Evolutionary conservation across 2,888 invertebrate species (phyloP).

Genomic region (Drosophila neotestacea): DNA sequence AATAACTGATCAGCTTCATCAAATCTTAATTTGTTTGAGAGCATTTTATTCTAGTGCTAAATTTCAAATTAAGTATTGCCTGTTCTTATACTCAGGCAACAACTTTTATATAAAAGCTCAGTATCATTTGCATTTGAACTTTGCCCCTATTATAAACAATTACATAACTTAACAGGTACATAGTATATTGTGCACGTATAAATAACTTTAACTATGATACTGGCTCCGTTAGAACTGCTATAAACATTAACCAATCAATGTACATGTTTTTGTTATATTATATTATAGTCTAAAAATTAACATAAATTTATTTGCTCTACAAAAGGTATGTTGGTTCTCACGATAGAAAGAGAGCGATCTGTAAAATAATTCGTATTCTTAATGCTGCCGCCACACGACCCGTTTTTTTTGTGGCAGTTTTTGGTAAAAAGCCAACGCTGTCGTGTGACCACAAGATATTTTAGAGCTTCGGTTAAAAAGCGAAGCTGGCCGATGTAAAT

Average conservation of each 20-base stretch:
- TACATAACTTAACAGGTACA: neutral
- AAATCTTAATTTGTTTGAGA: neutral
- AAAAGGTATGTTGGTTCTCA: neutral
- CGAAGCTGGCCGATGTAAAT: too few species aligned
- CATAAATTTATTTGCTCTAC: neutral
- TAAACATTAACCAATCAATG: neutral
- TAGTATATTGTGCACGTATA: neutral
- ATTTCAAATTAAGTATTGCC: neutral
- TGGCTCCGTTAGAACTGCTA: conserved; percentile 22
- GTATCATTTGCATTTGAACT: neutral
- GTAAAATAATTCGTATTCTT: too few species aligned
- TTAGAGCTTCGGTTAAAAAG: too few species aligned
- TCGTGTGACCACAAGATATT: too few species aligned
- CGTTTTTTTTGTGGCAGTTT: too few species aligned
- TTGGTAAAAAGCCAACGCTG: too few species aligned
- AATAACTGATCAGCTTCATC: neutral
- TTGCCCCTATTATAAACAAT: neutral
- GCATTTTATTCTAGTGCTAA: neutral
- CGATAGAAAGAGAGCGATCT: too few species aligned
- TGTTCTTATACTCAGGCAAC: neutral
- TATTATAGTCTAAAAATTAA: conserved; percentile 12
- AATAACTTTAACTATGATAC: neutral
- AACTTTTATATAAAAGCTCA: neutral
- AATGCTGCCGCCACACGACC: too few species aligned
- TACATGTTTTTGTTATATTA: neutral